Percentiles rank a stretch among this genome's conserved stretches.
Conservation (phyloP, 2,113 vertebrate species). For the Anolis sagrei region DNA sequence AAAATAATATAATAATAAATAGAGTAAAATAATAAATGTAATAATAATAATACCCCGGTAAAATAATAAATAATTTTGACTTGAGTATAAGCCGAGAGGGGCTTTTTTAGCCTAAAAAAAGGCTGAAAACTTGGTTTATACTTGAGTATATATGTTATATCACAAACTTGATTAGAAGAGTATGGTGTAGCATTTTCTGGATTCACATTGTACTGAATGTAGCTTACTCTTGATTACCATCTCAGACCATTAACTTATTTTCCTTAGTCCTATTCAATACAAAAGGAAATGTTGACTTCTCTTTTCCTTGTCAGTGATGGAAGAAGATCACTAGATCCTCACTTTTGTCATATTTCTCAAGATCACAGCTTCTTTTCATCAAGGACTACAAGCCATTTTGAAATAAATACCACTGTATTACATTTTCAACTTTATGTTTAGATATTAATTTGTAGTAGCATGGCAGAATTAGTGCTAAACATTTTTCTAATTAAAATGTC, state of each 20-base stretch:
- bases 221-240: neutral
- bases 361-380: neutral
- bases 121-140: too few species aligned
- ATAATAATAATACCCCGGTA: too few species aligned
- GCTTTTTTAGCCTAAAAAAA: too few species aligned
- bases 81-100: too few species aligned
- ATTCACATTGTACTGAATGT: neutral
- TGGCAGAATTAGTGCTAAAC: neutral
- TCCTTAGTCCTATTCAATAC: fast-evolving
- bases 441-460: neutral
- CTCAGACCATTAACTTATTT: neutral
- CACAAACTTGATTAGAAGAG: neutral
- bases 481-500: neutral
- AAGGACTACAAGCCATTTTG: neutral
- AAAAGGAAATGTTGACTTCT: fast-evolving
- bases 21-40: too few species aligned
- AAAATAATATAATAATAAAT: too few species aligned
- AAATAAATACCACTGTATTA: neutral
- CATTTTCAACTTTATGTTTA: neutral
- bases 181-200: neutral
- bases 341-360: neutral
- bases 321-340: fast-evolving
- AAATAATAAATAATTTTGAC: too few species aligned
- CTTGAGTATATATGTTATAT: fast-evolving
- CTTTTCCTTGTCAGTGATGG: fast-evolving